Evolutionary conservation across 2,797 vertebrate species (phyloP), one percentile per base, ranked within the genome.

Genomic region (Orestias chungarensis): DNA sequence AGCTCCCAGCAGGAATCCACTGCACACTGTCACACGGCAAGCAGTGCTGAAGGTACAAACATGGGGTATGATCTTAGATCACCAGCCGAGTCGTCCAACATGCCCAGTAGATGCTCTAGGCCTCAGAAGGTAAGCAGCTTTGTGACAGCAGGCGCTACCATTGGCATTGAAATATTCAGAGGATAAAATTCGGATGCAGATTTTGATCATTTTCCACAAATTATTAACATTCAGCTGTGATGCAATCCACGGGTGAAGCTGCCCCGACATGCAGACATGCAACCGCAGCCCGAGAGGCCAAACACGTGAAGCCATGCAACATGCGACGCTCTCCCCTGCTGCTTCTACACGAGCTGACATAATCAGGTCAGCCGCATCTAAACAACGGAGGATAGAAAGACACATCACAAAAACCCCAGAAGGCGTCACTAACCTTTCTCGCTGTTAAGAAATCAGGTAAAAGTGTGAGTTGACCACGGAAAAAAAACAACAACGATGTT

Each of bases 281-380:
- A 77, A 74, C 62, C 68, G 55, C 70, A 72, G 38, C 67, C n/a
- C 81, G 57, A 79, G 69, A 27, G 23, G 69, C 59, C 31, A 46
- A 73, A 44, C 79, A 74, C 43, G 49, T 57, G 2, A 74, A 79
- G 79, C 69, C 79, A 57, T 65, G 68, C 78, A 64, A n/a, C 78
- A 67, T 81, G 50, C 35, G 78, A 81, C 80, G 83, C 86, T 85
- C 79, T 88, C 84, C 64, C 79, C 68, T 71, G 71, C 14, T 49
- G 67, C n/a, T 73, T 88, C 83, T 73, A 6, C 79, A 68, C 82
- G 81, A 77, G 68, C 42, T 86, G 87, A 93, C 87, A 88, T 70
- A 88, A 87, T 87, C 75, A 82, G 86, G 88, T 89, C 85, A 91
- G 85, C 31, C 23, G 35, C 61, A 6, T 71, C 62, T 20, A 7